Conservation (phyloP, 2,113 vertebrate genomes). For the Sylvilagus bachmani region DNA sequence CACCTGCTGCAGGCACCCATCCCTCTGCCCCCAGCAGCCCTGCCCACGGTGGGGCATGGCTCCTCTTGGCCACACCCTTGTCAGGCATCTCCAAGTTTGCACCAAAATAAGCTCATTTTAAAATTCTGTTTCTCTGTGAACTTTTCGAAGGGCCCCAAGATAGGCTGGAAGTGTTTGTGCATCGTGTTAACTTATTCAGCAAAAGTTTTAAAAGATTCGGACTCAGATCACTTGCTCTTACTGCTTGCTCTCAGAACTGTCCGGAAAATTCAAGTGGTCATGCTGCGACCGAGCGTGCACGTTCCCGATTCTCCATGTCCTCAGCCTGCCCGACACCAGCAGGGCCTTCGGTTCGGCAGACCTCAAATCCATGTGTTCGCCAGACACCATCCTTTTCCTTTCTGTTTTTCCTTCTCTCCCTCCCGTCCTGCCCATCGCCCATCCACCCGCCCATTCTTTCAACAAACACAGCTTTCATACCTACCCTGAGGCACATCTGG, state of each 20-base stretch:
- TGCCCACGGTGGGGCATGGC: background rate
- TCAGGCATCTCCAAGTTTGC: no score
- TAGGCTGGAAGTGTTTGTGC: background rate
- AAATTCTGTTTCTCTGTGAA: no score
- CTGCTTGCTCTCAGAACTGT: background rate
- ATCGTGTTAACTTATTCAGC: background rate
- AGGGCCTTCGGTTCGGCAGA: background rate
- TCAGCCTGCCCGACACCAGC: background rate
- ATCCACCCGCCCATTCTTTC: background rate
- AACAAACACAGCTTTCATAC: background rate
- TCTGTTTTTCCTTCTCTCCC: background rate
- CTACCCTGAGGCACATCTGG: background rate
- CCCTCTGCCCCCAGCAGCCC: no score
- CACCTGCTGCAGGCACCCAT: no score
- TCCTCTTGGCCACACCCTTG: background rate
- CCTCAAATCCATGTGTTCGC: no score
- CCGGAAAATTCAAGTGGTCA: background rate
- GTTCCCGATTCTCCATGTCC: accelerated
- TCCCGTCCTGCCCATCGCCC: background rate
- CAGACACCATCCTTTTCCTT: background rate
- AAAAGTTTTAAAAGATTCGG: background rate
- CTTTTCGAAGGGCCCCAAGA: no score
- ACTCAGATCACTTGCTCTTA: background rate
- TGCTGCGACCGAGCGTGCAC: background rate
- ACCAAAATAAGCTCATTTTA: no score